phyloP scores from a whole-genome alignment of 2,113 vertebrate genomes.

The Nansenia antarctica region DNA sequence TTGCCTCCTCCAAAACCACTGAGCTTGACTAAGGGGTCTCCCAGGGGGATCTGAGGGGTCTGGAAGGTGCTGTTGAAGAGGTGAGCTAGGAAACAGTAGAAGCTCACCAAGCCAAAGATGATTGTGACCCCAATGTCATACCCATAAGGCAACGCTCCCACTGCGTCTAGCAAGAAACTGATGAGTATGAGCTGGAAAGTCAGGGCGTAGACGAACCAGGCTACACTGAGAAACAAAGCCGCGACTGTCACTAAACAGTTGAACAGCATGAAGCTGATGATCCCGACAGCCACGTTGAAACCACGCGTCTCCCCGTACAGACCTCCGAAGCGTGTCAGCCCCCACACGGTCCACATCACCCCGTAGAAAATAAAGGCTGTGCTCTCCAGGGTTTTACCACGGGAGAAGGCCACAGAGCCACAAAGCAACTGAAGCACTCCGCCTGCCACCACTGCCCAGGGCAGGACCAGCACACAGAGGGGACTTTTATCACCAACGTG shows the following conservation, averaged over 20 bases:
- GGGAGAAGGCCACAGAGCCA: conserved; percentile 80
- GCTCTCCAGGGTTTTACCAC: conserved; percentile 89
- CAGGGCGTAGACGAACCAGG: conserved; percentile 82
- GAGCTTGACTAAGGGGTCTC: conserved; percentile 76
- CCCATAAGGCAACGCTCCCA: conserved; percentile 73
- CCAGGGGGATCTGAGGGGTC: conserved; percentile 77
- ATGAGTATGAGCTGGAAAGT: conserved; percentile 81
- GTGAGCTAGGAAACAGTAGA: conserved; percentile 85
- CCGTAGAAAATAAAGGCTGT: conserved; percentile 83
- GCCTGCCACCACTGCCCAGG: conserved; percentile 84
- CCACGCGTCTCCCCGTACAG: conserved; percentile 73
- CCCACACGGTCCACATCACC: conserved; percentile 87
- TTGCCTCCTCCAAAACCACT: conserved; percentile 66
- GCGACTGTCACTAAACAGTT: conserved; percentile 79
- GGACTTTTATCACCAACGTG: conserved; percentile 62
- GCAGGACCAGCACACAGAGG: conserved; percentile 75
- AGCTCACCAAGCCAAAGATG: conserved; percentile 85
- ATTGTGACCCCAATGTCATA: conserved; percentile 83
- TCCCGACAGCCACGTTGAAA: conserved; percentile 78
- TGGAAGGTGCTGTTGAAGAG: conserved; percentile 79
- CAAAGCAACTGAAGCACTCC: conserved; percentile 78
- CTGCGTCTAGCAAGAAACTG: conserved; percentile 85
- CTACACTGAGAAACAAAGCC: conserved; percentile 74
- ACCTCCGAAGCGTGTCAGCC: conserved; percentile 76
- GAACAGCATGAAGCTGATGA: conserved; percentile 83